Conservation (phyloP, 2,797 vertebrate species). For the Lagodon rhomboides region DNA sequence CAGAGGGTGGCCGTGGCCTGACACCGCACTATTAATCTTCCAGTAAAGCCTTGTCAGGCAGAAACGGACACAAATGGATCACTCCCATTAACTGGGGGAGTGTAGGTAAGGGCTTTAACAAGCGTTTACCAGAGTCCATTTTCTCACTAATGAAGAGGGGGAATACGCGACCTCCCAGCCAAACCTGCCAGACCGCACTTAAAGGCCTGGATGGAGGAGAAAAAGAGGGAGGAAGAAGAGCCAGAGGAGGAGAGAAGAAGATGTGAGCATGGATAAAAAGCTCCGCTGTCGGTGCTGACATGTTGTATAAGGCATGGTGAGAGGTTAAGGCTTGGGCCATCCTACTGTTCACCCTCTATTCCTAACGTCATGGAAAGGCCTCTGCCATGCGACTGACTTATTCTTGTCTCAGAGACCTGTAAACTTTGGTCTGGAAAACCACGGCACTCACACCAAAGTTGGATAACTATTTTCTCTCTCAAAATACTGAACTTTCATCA, state of each 20-base stretch:
- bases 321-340: slow-evolving; percentile 86
- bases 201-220: slow-evolving; percentile 83
- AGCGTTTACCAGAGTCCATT: slow-evolving; percentile 99
- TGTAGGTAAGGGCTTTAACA: slow-evolving; percentile 99
- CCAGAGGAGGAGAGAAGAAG: slow-evolving; percentile 47
- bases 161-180: slow-evolving; percentile 97
- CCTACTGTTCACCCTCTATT: slow-evolving; percentile 5
- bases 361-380: slow-evolving; percentile 7
- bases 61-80: slow-evolving; percentile 99
- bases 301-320: slow-evolving; percentile 89
- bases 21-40: slow-evolving; percentile 99
- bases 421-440: background rate
- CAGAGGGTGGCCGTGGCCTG: slow-evolving; percentile 97
- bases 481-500: slow-evolving; percentile 13
- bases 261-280: slow-evolving; percentile 81
- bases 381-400: slow-evolving; percentile 79
- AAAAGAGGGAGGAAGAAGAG: slow-evolving; percentile 66
- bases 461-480: background rate
- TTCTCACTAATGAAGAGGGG: slow-evolving; percentile 99
- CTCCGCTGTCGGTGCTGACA: slow-evolving; percentile 90
- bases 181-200: slow-evolving; percentile 96
- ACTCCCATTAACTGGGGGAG: slow-evolving; percentile 98
- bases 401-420: slow-evolving; percentile 19
- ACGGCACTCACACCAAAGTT: background rate
- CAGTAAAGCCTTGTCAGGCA: slow-evolving; percentile 99